Base-by-base conservation (phyloP, 2,888 invertebrate species). In the Noctua comes region DNA sequence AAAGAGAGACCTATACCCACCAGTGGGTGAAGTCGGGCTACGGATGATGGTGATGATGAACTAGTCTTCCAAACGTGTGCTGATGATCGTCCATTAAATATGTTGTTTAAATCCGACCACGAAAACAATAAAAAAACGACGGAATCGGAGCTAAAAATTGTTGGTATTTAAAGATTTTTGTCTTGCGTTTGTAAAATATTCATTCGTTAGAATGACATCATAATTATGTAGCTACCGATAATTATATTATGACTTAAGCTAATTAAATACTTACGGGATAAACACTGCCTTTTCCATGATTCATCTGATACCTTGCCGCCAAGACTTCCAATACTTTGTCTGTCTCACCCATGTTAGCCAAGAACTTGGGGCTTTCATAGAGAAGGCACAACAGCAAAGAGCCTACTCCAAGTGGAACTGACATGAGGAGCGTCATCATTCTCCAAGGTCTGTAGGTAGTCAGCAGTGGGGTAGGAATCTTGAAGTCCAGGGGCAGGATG, bases 321-420 rank as follows among this genome's bases (percentile, higher is more conserved):
- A 92, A 59, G 11, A 90, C 85, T 21, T 88, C 72, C 48, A 98
- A 84, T 0, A 98, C 97, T 82, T 97, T 95, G 1, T 96, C 94
- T 4, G 94, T 92, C 77, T 96, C 93, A 0, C 97, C 97, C 85
- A 97, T 97, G 13, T 97, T 96, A 11, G 97, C 94, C 76, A 97
- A 94, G 91, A 97, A 98, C 91, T 98, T 98, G 0, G 98, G 98
- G 84, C 98, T 98, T 92, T 98, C 98, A 0, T 98, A 97, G 70
- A 97, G 94, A 36, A 93, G 92, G 1, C 94, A 90, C 31, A 97
- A 92, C 76, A 97, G 94, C 0, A 97, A 24, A 0, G 97, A 97
- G 70, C 98, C 97, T 0, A 97, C 13, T 10, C 87, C 91, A 10
- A 90, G 76, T 10, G 88, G 88, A 1, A 88, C n/a, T 0, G 90